Evolutionary conservation across 2,113 vertebrate species (phyloP).

Genomic region (Tamias sibiricus): DNA sequence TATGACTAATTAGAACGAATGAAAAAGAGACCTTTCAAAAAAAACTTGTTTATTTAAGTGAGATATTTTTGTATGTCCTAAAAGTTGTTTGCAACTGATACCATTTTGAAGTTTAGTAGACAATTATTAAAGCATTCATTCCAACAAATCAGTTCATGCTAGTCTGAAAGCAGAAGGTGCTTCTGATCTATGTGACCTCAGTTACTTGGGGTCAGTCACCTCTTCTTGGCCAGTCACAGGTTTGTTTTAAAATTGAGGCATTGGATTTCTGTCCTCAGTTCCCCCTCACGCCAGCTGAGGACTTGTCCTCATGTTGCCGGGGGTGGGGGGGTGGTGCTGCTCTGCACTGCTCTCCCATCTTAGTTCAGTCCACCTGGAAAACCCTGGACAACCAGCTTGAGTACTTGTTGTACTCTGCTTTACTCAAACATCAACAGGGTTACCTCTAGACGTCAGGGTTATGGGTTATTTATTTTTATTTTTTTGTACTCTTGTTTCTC

Average conservation of each 20-base stretch:
- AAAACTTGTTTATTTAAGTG: too few species aligned
- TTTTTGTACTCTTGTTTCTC: neutral
- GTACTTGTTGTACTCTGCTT: neutral
- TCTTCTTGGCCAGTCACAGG: too few species aligned
- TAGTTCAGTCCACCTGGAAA: constrained; percentile 67
- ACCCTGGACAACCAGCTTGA: constrained; percentile 76
- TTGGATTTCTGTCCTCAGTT: neutral
- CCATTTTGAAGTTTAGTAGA: neutral
- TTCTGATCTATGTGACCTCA: neutral
- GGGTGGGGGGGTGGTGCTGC: too few species aligned
- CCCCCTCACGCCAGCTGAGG: neutral
- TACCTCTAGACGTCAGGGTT: neutral
- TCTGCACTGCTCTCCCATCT: neutral
- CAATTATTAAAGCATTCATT: neutral
- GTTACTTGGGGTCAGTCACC: neutral
- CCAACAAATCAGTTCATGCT: neutral
- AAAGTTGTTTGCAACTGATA: neutral
- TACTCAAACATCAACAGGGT: neutral
- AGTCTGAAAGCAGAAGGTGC: neutral
- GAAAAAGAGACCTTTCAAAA: too few species aligned
- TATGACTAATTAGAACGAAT: too few species aligned
- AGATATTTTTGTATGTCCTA: neutral
- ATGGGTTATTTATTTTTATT: neutral
- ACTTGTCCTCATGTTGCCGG: neutral
- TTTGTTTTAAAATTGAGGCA: neutral